Evolutionary conservation across 1,140 invertebrate genomes (phyloP).

Genomic region (Cepaea nemoralis): DNA sequence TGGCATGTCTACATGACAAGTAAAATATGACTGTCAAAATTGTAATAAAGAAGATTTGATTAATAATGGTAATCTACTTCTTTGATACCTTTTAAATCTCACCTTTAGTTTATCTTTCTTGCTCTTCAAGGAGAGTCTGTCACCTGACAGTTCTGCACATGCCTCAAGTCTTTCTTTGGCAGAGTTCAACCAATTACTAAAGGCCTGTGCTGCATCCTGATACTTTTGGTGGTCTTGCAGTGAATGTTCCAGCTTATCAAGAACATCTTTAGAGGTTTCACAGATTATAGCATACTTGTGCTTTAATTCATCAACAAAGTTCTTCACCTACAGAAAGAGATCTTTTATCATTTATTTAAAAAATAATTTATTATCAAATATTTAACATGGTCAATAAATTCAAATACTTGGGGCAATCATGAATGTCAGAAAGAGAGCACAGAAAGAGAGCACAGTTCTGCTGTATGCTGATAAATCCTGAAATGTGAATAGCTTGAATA

Average conservation of each 20-base stretch:
- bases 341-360: too few relatives aligned
- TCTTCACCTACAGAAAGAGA: constrained; percentile 74
- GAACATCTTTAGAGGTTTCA: constrained; percentile 85
- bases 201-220: constrained; percentile 88
- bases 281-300: constrained; percentile 90
- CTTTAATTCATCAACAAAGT: constrained; percentile 89
- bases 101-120: constrained; percentile 89
- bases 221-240: constrained; percentile 89
- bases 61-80: too few relatives aligned
- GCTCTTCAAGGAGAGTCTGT: constrained; percentile 88
- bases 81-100: constrained; percentile 28
- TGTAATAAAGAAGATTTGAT: too few relatives aligned
- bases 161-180: constrained; percentile 86
- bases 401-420: too few relatives aligned
- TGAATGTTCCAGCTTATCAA: constrained; percentile 87
- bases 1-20: too few relatives aligned
- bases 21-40: too few relatives aligned
- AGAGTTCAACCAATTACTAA: constrained; percentile 89
- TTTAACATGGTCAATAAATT: too few relatives aligned
- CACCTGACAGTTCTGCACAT: constrained; percentile 88
- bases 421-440: too few relatives aligned
- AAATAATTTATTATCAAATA: too few relatives aligned
- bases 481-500: too few relatives aligned
- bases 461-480: too few relatives aligned
- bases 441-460: too few relatives aligned